Percentiles rank a stretch among this genome's conserved stretches.
Evolutionary conservation across 2,888 invertebrate species (phyloP).

Genomic region (Camptogramma bilineatum): DNA sequence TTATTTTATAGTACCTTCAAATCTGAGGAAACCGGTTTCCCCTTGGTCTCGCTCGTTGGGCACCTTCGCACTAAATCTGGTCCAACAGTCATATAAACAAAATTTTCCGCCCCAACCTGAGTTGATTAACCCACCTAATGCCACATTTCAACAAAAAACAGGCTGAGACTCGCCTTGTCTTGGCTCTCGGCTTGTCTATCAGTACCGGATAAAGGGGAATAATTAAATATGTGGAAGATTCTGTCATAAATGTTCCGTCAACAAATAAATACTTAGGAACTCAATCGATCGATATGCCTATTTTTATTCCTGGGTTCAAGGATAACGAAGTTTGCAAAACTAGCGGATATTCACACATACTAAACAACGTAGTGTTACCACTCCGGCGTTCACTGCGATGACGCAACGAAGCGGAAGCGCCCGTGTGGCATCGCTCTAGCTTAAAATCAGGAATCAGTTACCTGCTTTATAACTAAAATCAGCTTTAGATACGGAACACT

Average conservation of each 20-base stretch:
- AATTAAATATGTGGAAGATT: too few relatives aligned
- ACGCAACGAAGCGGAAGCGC: too few relatives aligned
- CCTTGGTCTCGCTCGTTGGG: slow-evolving; percentile 54
- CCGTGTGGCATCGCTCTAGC: too few relatives aligned
- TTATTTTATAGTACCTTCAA: slow-evolving; percentile 31
- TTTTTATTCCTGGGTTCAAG: too few relatives aligned
- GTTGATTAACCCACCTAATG: slow-evolving; percentile 57
- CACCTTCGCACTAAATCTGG: slow-evolving; percentile 57
- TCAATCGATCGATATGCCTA: too few relatives aligned
- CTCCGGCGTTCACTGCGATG: too few relatives aligned
- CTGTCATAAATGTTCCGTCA: too few relatives aligned
- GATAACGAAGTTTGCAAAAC: too few relatives aligned
- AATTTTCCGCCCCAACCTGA: slow-evolving; percentile 51
- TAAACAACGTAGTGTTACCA: too few relatives aligned
- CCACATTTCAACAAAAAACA: not conserved
- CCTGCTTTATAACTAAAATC: slow-evolving; percentile 7
- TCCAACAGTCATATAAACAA: slow-evolving; percentile 61
- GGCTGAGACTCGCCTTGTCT: not conserved
- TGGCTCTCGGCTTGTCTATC: not conserved
- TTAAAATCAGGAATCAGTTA: not conserved
- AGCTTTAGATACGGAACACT: slow-evolving; percentile 33
- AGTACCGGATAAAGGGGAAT: too few relatives aligned
- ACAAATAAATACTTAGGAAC: too few relatives aligned
- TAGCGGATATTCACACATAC: too few relatives aligned
- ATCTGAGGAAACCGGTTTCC: slow-evolving; percentile 32